A percentile compares a stretch with the other conserved stretches of the same genome.
Conservation (phyloP, 2,888 invertebrate species). For the Cheiracanthium punctorium region DNA sequence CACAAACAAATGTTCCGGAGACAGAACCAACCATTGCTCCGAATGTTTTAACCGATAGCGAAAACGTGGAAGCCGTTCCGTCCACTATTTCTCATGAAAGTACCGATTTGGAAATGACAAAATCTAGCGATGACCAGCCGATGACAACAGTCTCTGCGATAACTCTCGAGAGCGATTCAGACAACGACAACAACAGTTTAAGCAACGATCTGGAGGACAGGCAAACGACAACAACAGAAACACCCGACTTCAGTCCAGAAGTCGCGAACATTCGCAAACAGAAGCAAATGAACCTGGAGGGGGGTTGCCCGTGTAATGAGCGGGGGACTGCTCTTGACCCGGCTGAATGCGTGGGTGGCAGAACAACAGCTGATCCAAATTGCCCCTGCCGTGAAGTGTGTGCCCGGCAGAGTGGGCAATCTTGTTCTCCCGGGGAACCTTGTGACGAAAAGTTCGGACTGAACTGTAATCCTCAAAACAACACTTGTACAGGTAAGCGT, state of each 20-base stretch:
- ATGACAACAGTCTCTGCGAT: background rate
- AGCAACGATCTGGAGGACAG: slow-evolving; percentile 13
- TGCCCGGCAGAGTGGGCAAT: slow-evolving; percentile 55
- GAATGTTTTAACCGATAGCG: slow-evolving; percentile 17
- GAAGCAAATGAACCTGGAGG: slow-evolving; percentile 48
- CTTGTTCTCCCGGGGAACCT: slow-evolving; percentile 46
- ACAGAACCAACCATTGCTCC: background rate
- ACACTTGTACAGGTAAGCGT: slow-evolving; percentile 59
- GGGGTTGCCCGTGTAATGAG: slow-evolving; percentile 32
- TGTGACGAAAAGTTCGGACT: slow-evolving; percentile 68
- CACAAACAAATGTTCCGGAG: slow-evolving; percentile 18
- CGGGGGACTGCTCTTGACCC: slow-evolving; percentile 11
- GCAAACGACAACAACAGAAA: background rate
- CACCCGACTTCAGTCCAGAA: background rate
- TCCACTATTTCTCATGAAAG: background rate
- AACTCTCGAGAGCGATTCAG: background rate
- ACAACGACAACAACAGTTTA: background rate
- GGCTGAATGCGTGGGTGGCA: slow-evolving; percentile 34
- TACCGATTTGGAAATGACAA: background rate
- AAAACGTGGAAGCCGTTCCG: background rate
- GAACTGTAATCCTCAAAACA: slow-evolving; percentile 39
- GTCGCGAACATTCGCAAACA: slow-evolving; percentile 26
- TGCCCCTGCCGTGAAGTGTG: slow-evolving; percentile 63
- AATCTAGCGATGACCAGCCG: background rate
- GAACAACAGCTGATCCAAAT: slow-evolving; percentile 38